phyloP scores from a whole-genome alignment of 2,113 vertebrate species.

The Melospiza melodia region DNA sequence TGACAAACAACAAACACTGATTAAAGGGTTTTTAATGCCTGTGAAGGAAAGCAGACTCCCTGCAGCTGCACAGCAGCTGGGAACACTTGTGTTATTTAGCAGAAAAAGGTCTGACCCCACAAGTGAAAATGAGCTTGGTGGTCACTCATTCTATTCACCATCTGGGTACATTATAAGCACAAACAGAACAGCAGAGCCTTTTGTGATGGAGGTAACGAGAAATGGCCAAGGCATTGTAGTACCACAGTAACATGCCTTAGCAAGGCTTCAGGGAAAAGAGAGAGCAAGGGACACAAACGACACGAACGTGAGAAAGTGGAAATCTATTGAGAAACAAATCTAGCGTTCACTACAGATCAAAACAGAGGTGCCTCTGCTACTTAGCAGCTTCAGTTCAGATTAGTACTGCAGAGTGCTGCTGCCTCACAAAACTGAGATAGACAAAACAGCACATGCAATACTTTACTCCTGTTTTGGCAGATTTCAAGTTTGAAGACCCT shows the following conservation, averaged over 20 bases:
- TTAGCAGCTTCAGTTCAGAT: background rate
- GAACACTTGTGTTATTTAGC: conserved; percentile 76
- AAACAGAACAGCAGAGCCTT: conserved; percentile 39
- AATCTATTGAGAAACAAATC: background rate
- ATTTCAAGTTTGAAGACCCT: background rate
- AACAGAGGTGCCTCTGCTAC: background rate
- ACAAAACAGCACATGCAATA: background rate
- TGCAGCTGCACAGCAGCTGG: conserved; percentile 79
- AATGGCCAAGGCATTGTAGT: background rate
- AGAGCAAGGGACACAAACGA: background rate
- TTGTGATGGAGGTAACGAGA: background rate
- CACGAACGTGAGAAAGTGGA: background rate
- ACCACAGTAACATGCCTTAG: background rate
- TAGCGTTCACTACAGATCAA: background rate
- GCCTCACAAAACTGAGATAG: background rate
- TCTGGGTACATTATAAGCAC: conserved; percentile 56
- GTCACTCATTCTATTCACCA: conserved; percentile 48
- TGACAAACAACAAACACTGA: conserved; percentile 76
- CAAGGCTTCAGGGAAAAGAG: background rate
- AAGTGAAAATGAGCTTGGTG: conserved; percentile 71
- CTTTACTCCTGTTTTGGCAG: background rate
- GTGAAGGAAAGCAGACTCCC: conserved; percentile 77
- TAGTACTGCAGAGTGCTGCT: background rate
- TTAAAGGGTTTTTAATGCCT: conserved; percentile 75
- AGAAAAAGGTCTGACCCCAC: conserved; percentile 72